Conservation (phyloP, 1,140 invertebrate species). For the Micrasema longulum region DNA sequence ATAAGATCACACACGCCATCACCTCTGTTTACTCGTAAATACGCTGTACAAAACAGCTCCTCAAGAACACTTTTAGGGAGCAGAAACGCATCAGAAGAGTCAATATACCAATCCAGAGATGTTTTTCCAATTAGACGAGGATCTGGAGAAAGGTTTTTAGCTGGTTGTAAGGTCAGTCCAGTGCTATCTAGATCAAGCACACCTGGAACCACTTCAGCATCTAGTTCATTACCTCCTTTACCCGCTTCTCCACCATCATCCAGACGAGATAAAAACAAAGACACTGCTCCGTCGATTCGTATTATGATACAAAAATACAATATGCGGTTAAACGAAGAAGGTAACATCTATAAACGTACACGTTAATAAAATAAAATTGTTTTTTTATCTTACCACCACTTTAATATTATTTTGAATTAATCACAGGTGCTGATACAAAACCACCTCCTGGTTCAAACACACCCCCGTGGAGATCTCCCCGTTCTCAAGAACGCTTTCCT, state of each 20-base stretch:
- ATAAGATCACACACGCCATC: slow-evolving; percentile 49
- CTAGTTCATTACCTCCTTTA: slow-evolving; percentile 64
- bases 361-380: not conserved
- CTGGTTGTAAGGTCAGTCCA: slow-evolving; percentile 52
- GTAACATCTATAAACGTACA: slow-evolving; percentile 52
- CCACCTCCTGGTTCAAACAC: slow-evolving; percentile 37
- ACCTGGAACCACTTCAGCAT: slow-evolving; percentile 52
- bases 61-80: slow-evolving; percentile 38
- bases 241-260: slow-evolving; percentile 69
- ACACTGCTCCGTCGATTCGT: slow-evolving; percentile 74
- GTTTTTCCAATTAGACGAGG: slow-evolving; percentile 39
- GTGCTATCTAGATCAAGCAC: slow-evolving; percentile 60
- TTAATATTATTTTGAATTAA: not conserved
- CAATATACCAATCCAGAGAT: slow-evolving; percentile 47
- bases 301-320: slow-evolving; percentile 78
- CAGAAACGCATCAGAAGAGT: slow-evolving; percentile 52
- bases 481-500: slow-evolving; percentile 52
- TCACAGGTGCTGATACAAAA: slow-evolving; percentile 43
- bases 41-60: slow-evolving; percentile 37
- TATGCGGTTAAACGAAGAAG: slow-evolving; percentile 69
- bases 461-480: slow-evolving; percentile 51
- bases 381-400: not conserved
- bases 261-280: slow-evolving; percentile 68
- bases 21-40: slow-evolving; percentile 45
- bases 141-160: slow-evolving; percentile 46